Evolutionary conservation across 2,888 invertebrate genomes (phyloP), one percentile per base, ranked within the genome.

Genomic region (Scrobipalpa atriplicella): DNA sequence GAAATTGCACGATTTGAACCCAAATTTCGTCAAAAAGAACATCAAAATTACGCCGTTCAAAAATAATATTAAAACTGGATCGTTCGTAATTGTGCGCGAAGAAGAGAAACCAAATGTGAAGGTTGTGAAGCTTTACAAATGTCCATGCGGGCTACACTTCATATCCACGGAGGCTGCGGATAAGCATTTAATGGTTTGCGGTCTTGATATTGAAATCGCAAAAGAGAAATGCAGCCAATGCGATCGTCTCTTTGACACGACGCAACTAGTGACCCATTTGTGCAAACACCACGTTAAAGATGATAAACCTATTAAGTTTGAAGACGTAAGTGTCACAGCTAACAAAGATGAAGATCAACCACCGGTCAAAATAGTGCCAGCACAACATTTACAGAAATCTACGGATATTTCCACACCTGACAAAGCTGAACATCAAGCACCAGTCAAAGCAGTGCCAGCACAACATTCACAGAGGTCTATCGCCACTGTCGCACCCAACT

Each of bases 151-250:
- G 0, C 51, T 84, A 0, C 83, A 84, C 66, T 84, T 74, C 19
- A 79, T 78, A 0, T 77, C 82, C 0, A 47, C 73, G 8, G 70
- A 70, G 13, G 69, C 74, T 0, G 69, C 81, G 0, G 73, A 78
- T 0, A 76, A 70, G 3, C 84, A 84, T 64, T 62, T 75, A 1
- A 67, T 71, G 1, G 18, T 66, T 0, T 81, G 81, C 16, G 67
- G 67, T 3, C 65, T 70, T 0, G 10, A 56, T 0, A 13, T 68
- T 0, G 69, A 70, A 0, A 70, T 79, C 0, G 74, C 73, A 0
- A 76, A 75, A 65, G 82, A 81, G 21, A 73, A 72, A 0, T 84
- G 83, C 67, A 83, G 82, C 61, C 78, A 81, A 66, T 84, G 84
- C 18, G 69, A 77, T 0, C 67, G 79, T 0, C 10, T 78, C 0